phyloP scores from a whole-genome alignment of 2,113 vertebrate species.

The Centropus unirufus region DNA sequence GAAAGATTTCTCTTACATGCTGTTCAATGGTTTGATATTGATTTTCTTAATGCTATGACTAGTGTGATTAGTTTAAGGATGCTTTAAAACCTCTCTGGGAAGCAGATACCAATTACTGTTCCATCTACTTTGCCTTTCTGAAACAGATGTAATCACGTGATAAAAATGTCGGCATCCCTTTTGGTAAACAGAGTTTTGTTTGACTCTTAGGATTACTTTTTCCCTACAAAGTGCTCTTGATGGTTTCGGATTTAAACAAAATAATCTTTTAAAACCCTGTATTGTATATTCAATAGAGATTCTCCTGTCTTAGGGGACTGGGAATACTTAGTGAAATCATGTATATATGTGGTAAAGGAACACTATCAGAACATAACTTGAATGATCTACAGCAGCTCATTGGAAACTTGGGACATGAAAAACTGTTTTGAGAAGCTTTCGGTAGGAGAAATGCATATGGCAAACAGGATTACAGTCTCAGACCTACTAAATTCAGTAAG shows the following conservation, averaged over 20 bases:
- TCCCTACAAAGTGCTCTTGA: constrained; percentile 4
- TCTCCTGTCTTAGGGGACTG: not conserved
- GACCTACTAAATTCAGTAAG: not conserved
- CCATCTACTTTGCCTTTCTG: constrained; percentile 34
- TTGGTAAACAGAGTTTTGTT: constrained; percentile 47
- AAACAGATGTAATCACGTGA: constrained; percentile 24
- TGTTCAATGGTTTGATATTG: constrained; percentile 43
- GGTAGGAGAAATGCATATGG: not conserved
- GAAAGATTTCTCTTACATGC: constrained; percentile 10
- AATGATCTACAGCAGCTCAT: not conserved
- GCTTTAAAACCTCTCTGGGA: constrained; percentile 24
- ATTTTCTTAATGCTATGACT: constrained; percentile 50
- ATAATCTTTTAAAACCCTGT: not conserved
- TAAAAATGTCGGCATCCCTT: constrained; percentile 40
- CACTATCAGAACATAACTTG: not conserved
- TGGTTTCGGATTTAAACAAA: constrained; percentile 46
- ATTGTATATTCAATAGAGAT: not conserved
- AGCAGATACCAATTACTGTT: constrained; percentile 8
- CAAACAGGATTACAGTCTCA: not conserved
- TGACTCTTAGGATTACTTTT: constrained; percentile 24
- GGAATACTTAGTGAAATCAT: not conserved
- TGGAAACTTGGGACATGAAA: not conserved
- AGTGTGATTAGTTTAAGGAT: not conserved
- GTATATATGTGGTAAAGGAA: not conserved
- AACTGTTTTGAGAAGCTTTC: not conserved